Percentiles rank a stretch among this genome's conserved stretches.
These are phyloP conservation scores for Cerceris ruficornis DNA, from an alignment of 2,888 invertebrate species.

Conservation along the genomic window DNA sequence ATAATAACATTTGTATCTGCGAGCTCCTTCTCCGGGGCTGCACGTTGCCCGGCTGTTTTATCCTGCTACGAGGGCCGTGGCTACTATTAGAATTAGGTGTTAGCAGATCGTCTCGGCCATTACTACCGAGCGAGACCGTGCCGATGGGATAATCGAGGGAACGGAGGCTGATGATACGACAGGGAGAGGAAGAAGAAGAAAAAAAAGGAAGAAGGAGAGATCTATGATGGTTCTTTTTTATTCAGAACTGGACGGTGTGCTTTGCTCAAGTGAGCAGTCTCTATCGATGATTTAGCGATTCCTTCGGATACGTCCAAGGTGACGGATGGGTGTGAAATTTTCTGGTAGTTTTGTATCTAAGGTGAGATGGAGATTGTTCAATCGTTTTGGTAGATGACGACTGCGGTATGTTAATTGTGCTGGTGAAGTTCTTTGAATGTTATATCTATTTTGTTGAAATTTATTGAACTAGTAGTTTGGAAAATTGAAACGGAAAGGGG, in stretches of 20 bases:
- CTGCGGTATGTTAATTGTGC: neutral
- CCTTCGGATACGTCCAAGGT: no score
- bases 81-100: conserved; percentile 25
- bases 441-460: no score
- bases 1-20: conserved; percentile 69
- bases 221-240: no score
- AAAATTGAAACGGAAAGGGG: no score
- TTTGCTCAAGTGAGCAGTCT: no score
- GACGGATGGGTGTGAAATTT: no score
- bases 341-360: no score
- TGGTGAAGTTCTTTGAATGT: neutral
- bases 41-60: conserved; percentile 45
- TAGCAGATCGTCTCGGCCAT: conserved; percentile 4
- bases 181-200: neutral
- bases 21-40: conserved; percentile 41
- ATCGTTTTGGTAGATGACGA: no score
- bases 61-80: conserved; percentile 15
- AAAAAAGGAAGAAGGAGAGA: neutral
- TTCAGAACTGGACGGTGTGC: no score
- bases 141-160: neutral
- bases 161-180: neutral
- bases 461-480: no score
- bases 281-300: no score
- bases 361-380: no score
- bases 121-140: neutral